phyloP scores from a whole-genome alignment of 2,888 invertebrate species.

The Drosophila austrosaltans region DNA sequence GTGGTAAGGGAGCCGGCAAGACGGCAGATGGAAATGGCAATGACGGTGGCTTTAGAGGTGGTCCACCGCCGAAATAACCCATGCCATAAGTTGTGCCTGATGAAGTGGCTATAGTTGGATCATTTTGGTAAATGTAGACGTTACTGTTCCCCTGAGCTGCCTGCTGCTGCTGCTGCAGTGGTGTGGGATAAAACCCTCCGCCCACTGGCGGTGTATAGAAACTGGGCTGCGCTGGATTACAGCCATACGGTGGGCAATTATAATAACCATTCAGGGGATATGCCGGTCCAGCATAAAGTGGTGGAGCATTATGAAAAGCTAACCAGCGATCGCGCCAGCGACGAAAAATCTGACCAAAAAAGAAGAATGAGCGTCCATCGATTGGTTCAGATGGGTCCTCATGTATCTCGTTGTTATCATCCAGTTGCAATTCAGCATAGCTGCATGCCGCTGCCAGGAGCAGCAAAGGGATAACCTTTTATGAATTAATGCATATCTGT shows the following conservation, averaged over 20 bases:
- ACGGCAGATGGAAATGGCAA: slow-evolving; percentile 32
- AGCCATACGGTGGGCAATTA: slow-evolving; percentile 68
- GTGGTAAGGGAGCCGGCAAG: slow-evolving; percentile 9
- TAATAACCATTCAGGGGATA: slow-evolving; percentile 61
- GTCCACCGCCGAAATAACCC: slow-evolving; percentile 38
- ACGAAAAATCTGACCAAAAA: slow-evolving; percentile 69
- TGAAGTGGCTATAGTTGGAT: slow-evolving; percentile 61
- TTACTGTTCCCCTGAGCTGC: slow-evolving; percentile 72
- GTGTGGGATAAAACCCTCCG: slow-evolving; percentile 46
- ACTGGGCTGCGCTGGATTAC: slow-evolving; percentile 61
- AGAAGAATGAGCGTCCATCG: slow-evolving; percentile 69
- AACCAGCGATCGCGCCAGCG: slow-evolving; percentile 75
- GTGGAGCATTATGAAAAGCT: slow-evolving; percentile 55
- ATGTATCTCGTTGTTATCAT: slow-evolving; percentile 19
- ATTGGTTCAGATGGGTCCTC: slow-evolving; percentile 33
- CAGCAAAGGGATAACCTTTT: slow-evolving; percentile 46
- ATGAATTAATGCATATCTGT: not conserved
- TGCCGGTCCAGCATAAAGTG: slow-evolving; percentile 65
- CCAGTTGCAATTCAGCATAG: slow-evolving; percentile 23
- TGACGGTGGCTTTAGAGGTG: slow-evolving; percentile 24
- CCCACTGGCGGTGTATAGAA: slow-evolving; percentile 46
- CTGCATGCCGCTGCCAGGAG: slow-evolving; percentile 23
- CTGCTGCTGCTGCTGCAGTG: slow-evolving; percentile 55
- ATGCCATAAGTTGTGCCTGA: slow-evolving; percentile 45
- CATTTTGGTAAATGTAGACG: slow-evolving; percentile 67